Evolutionary conservation across 1,140 invertebrate species (phyloP), one percentile per base, ranked within the genome.

Genomic region (Geopemphigus sp.): DNA sequence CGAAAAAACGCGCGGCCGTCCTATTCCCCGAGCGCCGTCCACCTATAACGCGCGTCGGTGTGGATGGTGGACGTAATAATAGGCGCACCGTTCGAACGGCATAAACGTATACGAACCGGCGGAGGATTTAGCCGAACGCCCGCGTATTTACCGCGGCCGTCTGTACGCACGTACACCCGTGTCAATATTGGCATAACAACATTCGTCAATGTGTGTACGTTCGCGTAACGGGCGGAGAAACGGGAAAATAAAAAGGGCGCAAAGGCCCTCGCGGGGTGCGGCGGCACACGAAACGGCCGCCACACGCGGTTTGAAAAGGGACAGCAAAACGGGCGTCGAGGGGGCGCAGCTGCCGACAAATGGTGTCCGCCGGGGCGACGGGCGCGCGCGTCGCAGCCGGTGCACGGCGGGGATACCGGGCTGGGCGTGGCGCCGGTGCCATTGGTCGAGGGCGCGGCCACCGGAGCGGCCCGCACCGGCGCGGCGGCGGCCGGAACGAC

Each of bases 151-250:
- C 1, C 47, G 47, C 39, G 39, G 5, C 5, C 39, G 39, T 11
- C 5, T 45, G 11, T 11, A 45, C 39, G 10, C 10, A 50, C 39
- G 32, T 17, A 73, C 56, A 73, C 56, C 70, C 50, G 53, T 59
- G 73, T 76, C 56, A 76, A 76, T 61, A 76, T 76, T 76, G 73
- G 73, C 56, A 76, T 26, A 61, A 76, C 26, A 76, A 76, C 73
- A 61, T 76, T 76, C 73, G 73, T 76, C 73, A 61, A 61, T 61
- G 59, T 61, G 56, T 39, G 29, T 4, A n/a, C 53, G 26, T 17
- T 4, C 26, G 19, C 61, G 17, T 15, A 26, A 26, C 24, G 29
- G 17, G 29, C 17, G 17, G 61, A 26, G 2, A n/a, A n/a, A n/a
- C 17, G 26, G 61, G 14, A 53, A 53, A 24, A 68, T 5, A 68